Evolutionary conservation across 23 tunicate genomes (phyloP).

Genomic region (Botrylloides violaceus): DNA sequence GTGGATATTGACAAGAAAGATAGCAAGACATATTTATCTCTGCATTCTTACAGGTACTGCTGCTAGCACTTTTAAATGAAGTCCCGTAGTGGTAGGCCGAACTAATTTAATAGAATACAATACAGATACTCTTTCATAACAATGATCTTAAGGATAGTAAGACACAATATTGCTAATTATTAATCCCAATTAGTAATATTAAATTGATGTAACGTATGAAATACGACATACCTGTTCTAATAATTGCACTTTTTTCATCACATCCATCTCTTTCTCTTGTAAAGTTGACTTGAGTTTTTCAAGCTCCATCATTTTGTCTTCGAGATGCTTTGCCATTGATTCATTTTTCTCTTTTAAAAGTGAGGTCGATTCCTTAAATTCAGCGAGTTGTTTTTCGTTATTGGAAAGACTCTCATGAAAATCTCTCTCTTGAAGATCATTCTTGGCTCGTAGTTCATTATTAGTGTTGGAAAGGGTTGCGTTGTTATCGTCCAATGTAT

Average conservation of each 20-base stretch:
- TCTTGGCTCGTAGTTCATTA: not conserved
- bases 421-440: not conserved
- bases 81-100: too few species aligned
- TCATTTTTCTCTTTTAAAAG: not conserved
- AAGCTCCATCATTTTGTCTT: not conserved
- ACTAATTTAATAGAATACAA: too few species aligned
- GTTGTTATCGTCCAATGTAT: not conserved
- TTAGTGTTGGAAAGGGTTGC: not conserved
- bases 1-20: too few species aligned
- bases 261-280: conserved; percentile 5
- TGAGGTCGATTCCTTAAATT: not conserved
- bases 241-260: not conserved
- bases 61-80: too few species aligned
- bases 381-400: conserved; percentile 8
- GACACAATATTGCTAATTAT: too few species aligned
- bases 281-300: not conserved
- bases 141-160: too few species aligned
- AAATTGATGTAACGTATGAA: too few species aligned
- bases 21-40: too few species aligned
- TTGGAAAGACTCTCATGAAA: not conserved
- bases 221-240: conserved; percentile 18
- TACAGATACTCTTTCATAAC: too few species aligned
- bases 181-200: too few species aligned
- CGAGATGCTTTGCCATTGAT: not conserved
- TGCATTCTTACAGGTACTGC: too few species aligned